Conservation (phyloP, 2,797 vertebrate species). For the Pteropus rufus region DNA sequence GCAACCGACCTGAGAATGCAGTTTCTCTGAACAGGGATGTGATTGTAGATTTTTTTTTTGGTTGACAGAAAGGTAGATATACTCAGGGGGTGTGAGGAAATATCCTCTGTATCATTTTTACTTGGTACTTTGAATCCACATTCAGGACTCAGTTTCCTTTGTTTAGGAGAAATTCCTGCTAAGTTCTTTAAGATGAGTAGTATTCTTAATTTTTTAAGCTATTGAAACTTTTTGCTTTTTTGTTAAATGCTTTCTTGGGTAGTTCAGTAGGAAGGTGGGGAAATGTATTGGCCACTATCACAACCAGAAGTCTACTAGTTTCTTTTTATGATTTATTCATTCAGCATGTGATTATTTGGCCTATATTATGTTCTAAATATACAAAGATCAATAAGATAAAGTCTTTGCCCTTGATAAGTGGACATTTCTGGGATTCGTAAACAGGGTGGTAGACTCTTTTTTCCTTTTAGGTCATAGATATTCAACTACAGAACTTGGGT, state of each 20-base stretch:
- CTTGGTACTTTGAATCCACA: neutral
- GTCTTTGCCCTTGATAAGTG: neutral
- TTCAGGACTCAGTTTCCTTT: neutral
- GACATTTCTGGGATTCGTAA: neutral
- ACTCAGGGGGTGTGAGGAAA: neutral
- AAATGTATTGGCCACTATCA: neutral
- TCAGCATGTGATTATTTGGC: neutral
- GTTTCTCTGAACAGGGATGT: neutral
- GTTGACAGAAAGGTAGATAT: neutral
- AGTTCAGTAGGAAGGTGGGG: neutral
- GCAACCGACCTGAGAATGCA: neutral
- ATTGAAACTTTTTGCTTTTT: neutral
- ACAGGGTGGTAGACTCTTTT: neutral
- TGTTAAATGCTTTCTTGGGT: neutral
- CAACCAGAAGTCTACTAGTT: neutral
- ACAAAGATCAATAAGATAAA: neutral
- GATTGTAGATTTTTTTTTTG: neutral
- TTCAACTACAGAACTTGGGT: neutral
- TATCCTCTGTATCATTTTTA: neutral
- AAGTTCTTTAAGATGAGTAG: neutral
- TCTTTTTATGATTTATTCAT: neutral
- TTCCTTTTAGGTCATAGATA: neutral
- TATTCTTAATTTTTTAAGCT: neutral
- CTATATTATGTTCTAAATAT: neutral
- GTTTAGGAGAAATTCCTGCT: neutral